Evolutionary conservation across 2,113 vertebrate species (phyloP).

Genomic region (Semnornis frantzii): DNA sequence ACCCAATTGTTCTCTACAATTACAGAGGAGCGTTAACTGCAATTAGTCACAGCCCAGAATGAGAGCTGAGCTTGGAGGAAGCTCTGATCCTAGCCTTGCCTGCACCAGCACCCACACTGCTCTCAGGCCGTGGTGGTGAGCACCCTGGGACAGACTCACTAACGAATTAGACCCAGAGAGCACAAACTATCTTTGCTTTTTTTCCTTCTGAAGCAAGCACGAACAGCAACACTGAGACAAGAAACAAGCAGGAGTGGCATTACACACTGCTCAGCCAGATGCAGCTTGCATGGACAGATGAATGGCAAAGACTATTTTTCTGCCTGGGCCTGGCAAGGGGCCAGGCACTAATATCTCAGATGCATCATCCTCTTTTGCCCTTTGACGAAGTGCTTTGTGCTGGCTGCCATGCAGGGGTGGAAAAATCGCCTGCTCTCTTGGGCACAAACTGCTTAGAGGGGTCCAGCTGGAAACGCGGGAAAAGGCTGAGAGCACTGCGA

Average conservation of each 20-base stretch:
- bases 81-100: background rate
- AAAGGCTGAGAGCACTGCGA: background rate
- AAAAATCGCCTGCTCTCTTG: background rate
- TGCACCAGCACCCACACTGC: background rate
- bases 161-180: background rate
- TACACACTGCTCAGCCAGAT: background rate
- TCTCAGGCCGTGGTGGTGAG: background rate
- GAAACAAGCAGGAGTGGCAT: background rate
- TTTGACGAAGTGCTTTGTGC: background rate
- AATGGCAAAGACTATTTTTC: background rate
- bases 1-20: slow-evolving; percentile 60
- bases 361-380: background rate
- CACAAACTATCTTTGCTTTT: background rate
- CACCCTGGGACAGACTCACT: background rate
- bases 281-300: background rate
- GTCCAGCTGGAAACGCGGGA: background rate
- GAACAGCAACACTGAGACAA: background rate
- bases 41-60: slow-evolving; percentile 42
- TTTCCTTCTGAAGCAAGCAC: background rate
- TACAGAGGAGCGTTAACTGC: slow-evolving; percentile 35
- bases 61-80: slow-evolving; percentile 24
- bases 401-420: background rate
- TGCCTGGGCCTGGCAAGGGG: slow-evolving; percentile 31
- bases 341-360: slow-evolving; percentile 36
- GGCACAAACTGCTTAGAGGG: background rate